These are phyloP conservation scores for Acrossocheilus fasciatus DNA, from an alignment of 2,797 vertebrate species.

Conservation along the genomic window DNA sequence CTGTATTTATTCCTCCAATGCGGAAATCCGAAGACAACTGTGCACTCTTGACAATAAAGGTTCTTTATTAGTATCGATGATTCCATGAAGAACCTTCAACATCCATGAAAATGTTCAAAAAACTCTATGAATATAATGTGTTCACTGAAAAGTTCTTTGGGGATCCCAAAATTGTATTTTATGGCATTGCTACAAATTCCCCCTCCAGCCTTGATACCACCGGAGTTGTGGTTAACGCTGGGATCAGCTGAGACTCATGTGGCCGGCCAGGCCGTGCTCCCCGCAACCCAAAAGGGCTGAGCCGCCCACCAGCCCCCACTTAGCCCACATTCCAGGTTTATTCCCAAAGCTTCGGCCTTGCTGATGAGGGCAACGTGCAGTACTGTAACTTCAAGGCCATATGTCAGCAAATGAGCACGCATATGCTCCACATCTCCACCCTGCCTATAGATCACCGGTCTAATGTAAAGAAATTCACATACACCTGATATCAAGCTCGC, in stretches of 20 bases:
- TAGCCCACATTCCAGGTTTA: constrained; percentile 80
- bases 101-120: not conserved
- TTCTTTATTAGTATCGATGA: not conserved
- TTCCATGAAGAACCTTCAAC: not conserved
- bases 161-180: not conserved
- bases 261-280: constrained; percentile 75
- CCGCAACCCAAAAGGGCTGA: constrained; percentile 74
- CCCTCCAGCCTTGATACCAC: constrained; percentile 11
- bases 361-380: constrained; percentile 54
- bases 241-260: constrained; percentile 84
- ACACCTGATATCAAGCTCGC: constrained; percentile 61
- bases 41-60: not conserved
- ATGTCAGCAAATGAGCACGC: constrained; percentile 43
- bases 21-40: not conserved
- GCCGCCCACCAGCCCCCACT: constrained; percentile 76
- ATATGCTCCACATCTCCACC: constrained; percentile 51
- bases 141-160: not conserved
- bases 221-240: constrained; percentile 40
- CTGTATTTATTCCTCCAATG: constrained; percentile 4
- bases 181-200: not conserved
- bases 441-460: constrained; percentile 20
- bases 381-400: constrained; percentile 47
- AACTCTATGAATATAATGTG: not conserved
- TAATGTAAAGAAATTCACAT: constrained; percentile 65
- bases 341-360: constrained; percentile 67